Base-by-base conservation (phyloP, 2,797 vertebrate genomes). In the Poeciliopsis paucimaculata region DNA sequence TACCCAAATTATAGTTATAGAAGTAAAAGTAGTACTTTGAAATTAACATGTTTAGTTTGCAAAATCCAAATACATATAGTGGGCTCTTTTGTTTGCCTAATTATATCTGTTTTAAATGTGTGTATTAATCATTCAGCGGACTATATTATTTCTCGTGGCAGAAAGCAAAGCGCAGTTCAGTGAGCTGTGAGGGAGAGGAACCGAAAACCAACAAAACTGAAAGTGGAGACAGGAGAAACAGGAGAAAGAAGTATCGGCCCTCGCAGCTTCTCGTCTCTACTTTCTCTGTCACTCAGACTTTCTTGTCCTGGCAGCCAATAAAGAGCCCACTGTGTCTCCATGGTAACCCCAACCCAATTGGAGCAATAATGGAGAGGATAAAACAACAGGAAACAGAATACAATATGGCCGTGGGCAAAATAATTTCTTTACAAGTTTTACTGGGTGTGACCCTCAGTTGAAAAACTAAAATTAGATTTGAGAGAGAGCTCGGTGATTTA, bases 261-360 rank as follows among this genome's bases (percentile, higher is more conserved):
- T 31, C 11, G 57, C 82, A 90, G 87, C 68, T 43, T 84, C 90
- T 86, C 77, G 80, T 87, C 86, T 94, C 88, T 84, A 81, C 88
- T 91, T 90, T 89, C 83, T 80, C 88, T 80, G 77, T 91, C 89
- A 91, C 87, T 83, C 86, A 89, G 90, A 91, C 93, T 93, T 93
- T 62, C 41, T 62, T 85, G 87, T 93, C 86, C 74, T 76, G 79
- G 79, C 83, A 91, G 66, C 93, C 90, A 92, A 93, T 94, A 77
- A 91, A 80, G 76, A 75, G 83, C 82, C 86, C 87, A 85, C 71
- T 90, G 79, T 89, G 88, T 94, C 89, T 91, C 94, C 90, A 94
- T 94, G 91, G 93, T 88, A 93, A 94, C 92, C 80, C 64, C 43
- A 68, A 93, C 92, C 80, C 64, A 43, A 68, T 90, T 92, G 68